phyloP scores from a whole-genome alignment of 2,113 vertebrate genomes.

The Gobio gobio region DNA sequence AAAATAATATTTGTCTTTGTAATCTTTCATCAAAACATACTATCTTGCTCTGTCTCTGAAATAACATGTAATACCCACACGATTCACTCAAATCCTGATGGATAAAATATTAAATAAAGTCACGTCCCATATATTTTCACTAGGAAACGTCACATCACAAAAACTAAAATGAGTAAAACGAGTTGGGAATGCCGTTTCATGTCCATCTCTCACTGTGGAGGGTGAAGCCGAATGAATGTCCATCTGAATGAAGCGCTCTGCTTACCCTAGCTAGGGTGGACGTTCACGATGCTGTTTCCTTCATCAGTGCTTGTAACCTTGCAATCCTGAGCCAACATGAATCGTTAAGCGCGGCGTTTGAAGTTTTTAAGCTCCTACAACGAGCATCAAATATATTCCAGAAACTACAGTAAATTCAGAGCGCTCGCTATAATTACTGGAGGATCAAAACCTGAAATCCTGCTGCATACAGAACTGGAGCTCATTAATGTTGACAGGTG shows the following conservation, averaged over 20 bases:
- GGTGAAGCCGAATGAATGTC: no score
- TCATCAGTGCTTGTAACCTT: not conserved
- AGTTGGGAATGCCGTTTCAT: not conserved
- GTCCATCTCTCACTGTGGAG: not conserved
- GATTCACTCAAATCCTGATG: not conserved
- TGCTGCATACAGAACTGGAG: not conserved
- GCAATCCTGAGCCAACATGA: not conserved
- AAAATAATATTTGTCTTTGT: not conserved
- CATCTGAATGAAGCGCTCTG: not conserved
- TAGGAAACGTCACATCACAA: not conserved
- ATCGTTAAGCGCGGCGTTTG: not conserved
- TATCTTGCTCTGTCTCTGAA: no score
- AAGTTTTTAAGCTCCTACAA: slow-evolving; percentile 9
- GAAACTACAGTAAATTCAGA: slow-evolving; percentile 10
- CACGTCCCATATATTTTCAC: not conserved
- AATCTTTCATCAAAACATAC: no score
- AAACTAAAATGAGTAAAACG: not conserved
- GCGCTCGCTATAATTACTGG: slow-evolving; percentile 16
- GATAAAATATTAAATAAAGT: not conserved
- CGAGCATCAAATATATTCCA: not conserved
- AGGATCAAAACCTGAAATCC: slow-evolving; percentile 22
- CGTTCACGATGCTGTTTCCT: not conserved
- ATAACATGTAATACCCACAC: not conserved
- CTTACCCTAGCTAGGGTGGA: not conserved
- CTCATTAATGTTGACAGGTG: slow-evolving; percentile 43